Evolutionary conservation across 2,113 vertebrate species (phyloP).

Genomic region (Aythya baeri): DNA sequence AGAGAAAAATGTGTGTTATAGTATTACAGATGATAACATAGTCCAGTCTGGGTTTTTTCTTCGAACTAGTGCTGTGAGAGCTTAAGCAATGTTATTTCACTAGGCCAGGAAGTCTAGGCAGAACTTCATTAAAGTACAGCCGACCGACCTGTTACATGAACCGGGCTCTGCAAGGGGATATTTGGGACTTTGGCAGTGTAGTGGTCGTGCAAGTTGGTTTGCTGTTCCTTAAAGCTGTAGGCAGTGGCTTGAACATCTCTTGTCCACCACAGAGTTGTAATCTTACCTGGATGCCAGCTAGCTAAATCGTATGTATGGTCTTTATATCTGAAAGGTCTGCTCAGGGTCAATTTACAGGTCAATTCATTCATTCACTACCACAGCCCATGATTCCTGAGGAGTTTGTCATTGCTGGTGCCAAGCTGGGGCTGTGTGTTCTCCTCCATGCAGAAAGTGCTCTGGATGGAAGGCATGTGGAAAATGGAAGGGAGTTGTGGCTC

Average conservation of each 20-base stretch:
- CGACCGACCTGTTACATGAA: not conserved
- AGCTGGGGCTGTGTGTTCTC: not conserved
- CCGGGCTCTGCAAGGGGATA: not conserved
- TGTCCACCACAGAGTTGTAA: not conserved
- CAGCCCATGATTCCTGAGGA: not conserved
- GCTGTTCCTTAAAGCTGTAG: not conserved
- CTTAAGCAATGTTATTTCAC: slow-evolving; percentile 61
- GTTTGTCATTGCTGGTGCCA: not conserved
- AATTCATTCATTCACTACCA: not conserved
- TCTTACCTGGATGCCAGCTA: not conserved
- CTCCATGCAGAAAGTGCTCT: not conserved
- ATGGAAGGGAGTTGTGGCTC: not conserved
- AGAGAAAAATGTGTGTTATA: slow-evolving; percentile 66
- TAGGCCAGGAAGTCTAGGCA: slow-evolving; percentile 32
- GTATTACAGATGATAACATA: slow-evolving; percentile 73
- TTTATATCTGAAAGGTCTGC: not conserved
- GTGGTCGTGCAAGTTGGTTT: not conserved
- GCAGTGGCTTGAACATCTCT: not conserved
- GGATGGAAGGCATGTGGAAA: not conserved
- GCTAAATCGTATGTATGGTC: not conserved
- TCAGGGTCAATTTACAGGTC: not conserved
- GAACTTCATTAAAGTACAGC: slow-evolving; percentile 39
- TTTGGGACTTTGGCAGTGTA: not conserved
- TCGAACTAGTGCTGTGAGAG: slow-evolving; percentile 44
- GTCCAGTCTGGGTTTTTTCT: slow-evolving; percentile 57